Evolutionary conservation across 2,797 vertebrate genomes (phyloP).

Genomic region (Hypotaenidia philippensis): DNA sequence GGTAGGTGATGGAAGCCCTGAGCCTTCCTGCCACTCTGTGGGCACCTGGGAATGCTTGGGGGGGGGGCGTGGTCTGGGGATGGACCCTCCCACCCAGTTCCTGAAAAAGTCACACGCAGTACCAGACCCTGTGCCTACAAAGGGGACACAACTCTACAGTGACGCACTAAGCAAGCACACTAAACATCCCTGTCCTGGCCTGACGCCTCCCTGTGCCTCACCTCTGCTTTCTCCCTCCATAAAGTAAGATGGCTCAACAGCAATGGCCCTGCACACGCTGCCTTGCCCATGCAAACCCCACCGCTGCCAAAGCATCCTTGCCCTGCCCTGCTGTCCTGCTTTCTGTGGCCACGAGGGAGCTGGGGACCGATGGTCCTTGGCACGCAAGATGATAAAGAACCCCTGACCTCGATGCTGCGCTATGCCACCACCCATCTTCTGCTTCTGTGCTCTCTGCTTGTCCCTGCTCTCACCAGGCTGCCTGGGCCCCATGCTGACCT

Average conservation of each 20-base stretch:
- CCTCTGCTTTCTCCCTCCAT: neutral
- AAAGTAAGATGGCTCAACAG: neutral
- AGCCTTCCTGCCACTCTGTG: accelerated
- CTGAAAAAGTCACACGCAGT: accelerated
- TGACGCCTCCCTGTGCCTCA: neutral
- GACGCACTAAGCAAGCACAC: neutral
- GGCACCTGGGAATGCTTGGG: neutral
- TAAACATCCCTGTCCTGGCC: neutral
- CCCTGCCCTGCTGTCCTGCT: accelerated
- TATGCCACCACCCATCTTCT: neutral
- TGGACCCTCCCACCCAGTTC: neutral
- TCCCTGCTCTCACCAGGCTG: neutral
- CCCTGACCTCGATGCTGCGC: neutral
- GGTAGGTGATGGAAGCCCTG: accelerated
- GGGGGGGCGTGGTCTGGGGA: accelerated
- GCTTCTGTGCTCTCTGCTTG: accelerated
- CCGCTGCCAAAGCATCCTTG: neutral
- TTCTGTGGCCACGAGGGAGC: neutral
- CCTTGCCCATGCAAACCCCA: neutral
- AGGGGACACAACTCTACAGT: neutral
- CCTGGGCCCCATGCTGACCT: accelerated
- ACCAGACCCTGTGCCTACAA: accelerated
- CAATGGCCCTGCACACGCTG: accelerated
- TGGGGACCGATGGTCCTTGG: neutral
- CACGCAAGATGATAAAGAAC: neutral